Percentiles rank a stretch among this genome's conserved stretches.
phyloP scores from a whole-genome alignment of 2,888 invertebrate species.

The Eugnorisma glareosa region DNA sequence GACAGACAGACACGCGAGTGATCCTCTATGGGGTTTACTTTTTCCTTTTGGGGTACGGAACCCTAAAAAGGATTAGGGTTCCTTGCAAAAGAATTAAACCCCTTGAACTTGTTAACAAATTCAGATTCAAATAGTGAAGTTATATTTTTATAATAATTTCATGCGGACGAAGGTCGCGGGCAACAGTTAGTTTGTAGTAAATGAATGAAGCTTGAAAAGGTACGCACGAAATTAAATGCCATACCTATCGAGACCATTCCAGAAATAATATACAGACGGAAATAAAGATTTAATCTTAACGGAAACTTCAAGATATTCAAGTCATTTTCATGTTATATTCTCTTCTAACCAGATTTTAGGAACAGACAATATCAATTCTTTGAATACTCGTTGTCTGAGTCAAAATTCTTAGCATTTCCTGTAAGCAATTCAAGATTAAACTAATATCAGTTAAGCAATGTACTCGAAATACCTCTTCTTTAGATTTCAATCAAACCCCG shows the following conservation, averaged over 20 bases:
- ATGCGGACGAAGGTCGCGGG: too few relatives aligned
- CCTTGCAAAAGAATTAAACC: too few relatives aligned
- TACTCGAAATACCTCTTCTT: not conserved
- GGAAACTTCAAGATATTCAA: not conserved
- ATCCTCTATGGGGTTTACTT: too few relatives aligned
- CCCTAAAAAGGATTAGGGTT: too few relatives aligned
- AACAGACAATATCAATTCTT: constrained; percentile 2
- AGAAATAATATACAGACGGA: not conserved
- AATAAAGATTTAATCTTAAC: not conserved
- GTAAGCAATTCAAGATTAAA: not conserved
- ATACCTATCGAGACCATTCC: not conserved
- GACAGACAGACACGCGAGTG: too few relatives aligned
- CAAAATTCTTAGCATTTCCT: not conserved
- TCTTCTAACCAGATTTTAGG: not conserved
- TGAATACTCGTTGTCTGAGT: not conserved
- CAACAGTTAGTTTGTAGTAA: not conserved
- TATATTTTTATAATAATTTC: too few relatives aligned
- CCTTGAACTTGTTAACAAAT: too few relatives aligned
- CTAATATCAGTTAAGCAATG: not conserved
- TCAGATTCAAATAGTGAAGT: too few relatives aligned
- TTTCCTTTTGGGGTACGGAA: too few relatives aligned
- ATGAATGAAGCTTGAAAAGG: not conserved
- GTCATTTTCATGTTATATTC: not conserved
- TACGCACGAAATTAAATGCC: not conserved
- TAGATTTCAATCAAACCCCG: not conserved